Evolutionary conservation across 2,797 vertebrate genomes (phyloP).

Genomic region (Vultur gryphus): DNA sequence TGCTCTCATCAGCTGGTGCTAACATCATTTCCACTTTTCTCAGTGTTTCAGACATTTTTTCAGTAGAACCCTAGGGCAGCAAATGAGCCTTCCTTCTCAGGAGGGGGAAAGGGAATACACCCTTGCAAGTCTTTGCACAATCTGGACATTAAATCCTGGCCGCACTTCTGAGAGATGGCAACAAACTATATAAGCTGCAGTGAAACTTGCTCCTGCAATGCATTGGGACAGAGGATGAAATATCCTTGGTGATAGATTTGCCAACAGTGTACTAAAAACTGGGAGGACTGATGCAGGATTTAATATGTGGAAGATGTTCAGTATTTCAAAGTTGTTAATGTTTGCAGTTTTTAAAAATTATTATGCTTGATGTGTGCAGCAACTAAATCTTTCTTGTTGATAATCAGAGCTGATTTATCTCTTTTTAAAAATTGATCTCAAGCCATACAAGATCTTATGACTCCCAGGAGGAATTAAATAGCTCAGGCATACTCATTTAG

Average conservation of each 20-base stretch:
- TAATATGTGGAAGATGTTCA: background rate
- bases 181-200: background rate
- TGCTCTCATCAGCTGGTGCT: background rate
- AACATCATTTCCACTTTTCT: background rate
- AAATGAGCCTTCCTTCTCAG: background rate
- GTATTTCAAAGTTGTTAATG: conserved; percentile 29
- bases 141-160: background rate
- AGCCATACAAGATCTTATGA: background rate
- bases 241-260: background rate
- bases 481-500: background rate
- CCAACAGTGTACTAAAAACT: background rate
- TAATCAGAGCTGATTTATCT: conserved; percentile 33
- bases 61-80: background rate
- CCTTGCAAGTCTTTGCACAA: background rate
- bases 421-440: conserved; percentile 41
- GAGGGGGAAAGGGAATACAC: background rate
- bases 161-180: background rate
- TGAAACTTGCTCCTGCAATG: background rate
- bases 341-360: background rate
- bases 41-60: background rate
- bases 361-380: background rate
- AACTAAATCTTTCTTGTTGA: conserved; percentile 32
- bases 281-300: background rate
- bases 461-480: conserved; percentile 13
- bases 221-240: background rate